Evolutionary conservation across 1,140 invertebrate species (phyloP).

Genomic region (Penaeus chinensis): DNA sequence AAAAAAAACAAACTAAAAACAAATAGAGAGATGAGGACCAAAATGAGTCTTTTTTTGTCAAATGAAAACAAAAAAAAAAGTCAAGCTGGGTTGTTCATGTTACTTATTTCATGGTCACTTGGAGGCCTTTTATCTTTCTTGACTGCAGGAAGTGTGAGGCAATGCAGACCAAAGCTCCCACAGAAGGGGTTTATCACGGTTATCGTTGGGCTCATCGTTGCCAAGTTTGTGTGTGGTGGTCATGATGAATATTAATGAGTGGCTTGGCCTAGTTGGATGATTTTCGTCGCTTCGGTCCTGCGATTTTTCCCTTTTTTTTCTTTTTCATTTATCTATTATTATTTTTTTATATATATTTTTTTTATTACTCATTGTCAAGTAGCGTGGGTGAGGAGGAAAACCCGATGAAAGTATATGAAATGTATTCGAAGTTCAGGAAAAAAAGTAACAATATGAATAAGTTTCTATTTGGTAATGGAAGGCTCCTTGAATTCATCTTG

Average conservation of each 20-base stretch:
- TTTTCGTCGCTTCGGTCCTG: constrained; percentile 35
- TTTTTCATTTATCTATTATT: neutral
- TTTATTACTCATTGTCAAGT: too few species aligned
- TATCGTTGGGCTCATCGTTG: constrained; percentile 63
- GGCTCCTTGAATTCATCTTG: too few species aligned
- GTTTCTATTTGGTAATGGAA: too few species aligned
- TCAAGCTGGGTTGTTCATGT: neutral
- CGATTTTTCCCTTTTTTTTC: neutral
- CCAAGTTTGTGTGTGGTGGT: constrained; percentile 58
- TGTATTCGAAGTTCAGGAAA: too few species aligned
- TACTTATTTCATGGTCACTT: neutral
- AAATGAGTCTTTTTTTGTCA: too few species aligned
- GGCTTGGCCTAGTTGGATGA: constrained; percentile 23
- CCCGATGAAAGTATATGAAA: too few species aligned
- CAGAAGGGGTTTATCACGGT: constrained; percentile 63
- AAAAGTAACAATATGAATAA: too few species aligned
- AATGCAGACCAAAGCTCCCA: constrained; percentile 58
- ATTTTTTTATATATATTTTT: too few species aligned
- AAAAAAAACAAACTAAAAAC: too few species aligned
- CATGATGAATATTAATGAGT: constrained; percentile 49
- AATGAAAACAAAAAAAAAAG: too few species aligned
- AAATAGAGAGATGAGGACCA: too few species aligned
- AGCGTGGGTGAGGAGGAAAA: too few species aligned
- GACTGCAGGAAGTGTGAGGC: constrained; percentile 48
- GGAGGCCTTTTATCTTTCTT: constrained; percentile 33